Conservation (phyloP, 2,797 vertebrate species). For the Oryzias dopingdopingensis region DNA sequence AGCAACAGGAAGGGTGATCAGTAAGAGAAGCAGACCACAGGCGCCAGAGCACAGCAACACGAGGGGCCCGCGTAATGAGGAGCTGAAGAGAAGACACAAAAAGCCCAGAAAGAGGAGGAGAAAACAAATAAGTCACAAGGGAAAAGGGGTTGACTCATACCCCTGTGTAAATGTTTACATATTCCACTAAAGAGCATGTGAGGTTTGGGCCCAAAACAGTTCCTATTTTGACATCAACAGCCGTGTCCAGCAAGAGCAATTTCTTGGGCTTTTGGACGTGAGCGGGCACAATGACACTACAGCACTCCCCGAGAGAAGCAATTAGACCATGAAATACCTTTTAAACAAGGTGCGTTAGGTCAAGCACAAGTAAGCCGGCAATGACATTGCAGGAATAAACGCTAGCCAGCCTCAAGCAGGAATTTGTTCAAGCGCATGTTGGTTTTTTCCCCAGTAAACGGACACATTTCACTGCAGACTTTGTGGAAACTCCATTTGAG, state of each 20-base stretch:
- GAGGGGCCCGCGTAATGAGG: slow-evolving; percentile 39
- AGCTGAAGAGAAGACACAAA: slow-evolving; percentile 47
- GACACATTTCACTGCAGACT: slow-evolving; percentile 19
- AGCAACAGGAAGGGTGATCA: slow-evolving; percentile 72
- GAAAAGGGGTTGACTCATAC: slow-evolving; percentile 54
- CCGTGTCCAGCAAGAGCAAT: slow-evolving; percentile 37
- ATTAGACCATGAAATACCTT: slow-evolving; percentile 59
- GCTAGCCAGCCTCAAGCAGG: slow-evolving; percentile 16
- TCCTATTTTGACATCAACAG: slow-evolving; percentile 69
- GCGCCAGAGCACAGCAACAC: slow-evolving; percentile 35
- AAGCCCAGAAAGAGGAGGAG: slow-evolving; percentile 39
- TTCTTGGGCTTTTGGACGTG: slow-evolving; percentile 47
- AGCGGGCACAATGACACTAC: slow-evolving; percentile 12
- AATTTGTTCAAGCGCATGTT: slow-evolving; percentile 5
- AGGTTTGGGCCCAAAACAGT: slow-evolving; percentile 64
- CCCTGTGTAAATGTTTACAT: slow-evolving; percentile 76
- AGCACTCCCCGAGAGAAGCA: slow-evolving; percentile 32
- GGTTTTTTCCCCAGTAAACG: not conserved
- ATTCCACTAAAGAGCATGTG: slow-evolving; percentile 46
- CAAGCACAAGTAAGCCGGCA: slow-evolving; percentile 36
- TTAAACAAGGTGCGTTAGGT: slow-evolving; percentile 43
- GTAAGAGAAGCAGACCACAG: slow-evolving; percentile 59
- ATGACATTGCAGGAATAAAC: slow-evolving; percentile 37
- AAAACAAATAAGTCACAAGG: slow-evolving; percentile 16
- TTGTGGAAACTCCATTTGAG: slow-evolving; percentile 9